These are phyloP conservation scores for Heliconius nattereri DNA, from an alignment of 1,140 invertebrate genomes.

Conservation along the genomic window DNA sequence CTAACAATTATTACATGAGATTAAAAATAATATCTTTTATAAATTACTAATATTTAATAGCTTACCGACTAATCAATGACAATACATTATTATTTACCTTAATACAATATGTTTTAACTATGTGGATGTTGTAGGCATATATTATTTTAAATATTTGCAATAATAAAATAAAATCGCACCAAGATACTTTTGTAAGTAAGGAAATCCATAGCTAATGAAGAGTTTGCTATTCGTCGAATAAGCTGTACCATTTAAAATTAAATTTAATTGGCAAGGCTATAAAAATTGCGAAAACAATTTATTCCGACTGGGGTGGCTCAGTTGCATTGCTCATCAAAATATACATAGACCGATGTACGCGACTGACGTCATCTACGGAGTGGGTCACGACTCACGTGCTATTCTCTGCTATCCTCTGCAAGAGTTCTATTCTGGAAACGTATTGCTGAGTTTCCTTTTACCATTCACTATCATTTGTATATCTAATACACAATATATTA, in stretches of 20 bases:
- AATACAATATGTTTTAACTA: no score
- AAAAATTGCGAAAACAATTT: neutral
- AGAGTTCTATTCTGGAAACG: conserved; percentile 26
- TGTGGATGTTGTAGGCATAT: no score
- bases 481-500: no score
- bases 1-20: conserved; percentile 7
- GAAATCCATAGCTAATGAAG: neutral
- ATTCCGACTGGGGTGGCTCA: conserved; percentile 13
- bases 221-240: neutral
- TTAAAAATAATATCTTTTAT: neutral
- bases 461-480: neutral
- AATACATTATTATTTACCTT: no score
- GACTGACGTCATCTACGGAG: conserved; percentile 29
- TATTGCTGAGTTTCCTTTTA: conserved; percentile 13
- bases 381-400: conserved; percentile 25
- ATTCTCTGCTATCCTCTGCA: conserved; percentile 4
- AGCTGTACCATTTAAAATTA: neutral
- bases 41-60: neutral
- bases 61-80: neutral
- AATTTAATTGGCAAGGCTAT: neutral
- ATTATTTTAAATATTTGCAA: no score
- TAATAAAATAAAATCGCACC: neutral
- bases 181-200: neutral
- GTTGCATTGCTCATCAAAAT: conserved; percentile 21
- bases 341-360: conserved; percentile 27